phyloP scores from a whole-genome alignment of 1,140 invertebrate genomes.

The Drusus annulatus region DNA sequence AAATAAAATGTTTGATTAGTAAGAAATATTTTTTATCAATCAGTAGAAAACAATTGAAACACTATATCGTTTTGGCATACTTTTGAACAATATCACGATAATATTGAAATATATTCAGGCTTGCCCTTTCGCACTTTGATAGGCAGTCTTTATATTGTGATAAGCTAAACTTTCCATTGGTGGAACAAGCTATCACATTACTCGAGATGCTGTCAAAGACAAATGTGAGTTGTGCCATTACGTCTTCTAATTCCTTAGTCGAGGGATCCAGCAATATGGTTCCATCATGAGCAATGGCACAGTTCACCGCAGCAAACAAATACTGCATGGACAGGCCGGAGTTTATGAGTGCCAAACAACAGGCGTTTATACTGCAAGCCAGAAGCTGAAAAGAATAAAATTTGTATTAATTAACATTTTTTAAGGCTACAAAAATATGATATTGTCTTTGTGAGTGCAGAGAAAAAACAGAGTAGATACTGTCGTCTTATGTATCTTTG shows the following conservation, averaged over 20 bases:
- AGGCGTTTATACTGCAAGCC: constrained; percentile 86
- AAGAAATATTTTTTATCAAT: not conserved
- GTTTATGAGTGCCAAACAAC: constrained; percentile 85
- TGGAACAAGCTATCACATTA: constrained; percentile 76
- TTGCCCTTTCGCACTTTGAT: constrained; percentile 76
- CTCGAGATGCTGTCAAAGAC: constrained; percentile 81
- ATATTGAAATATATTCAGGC: constrained; percentile 79
- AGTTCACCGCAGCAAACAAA: constrained; percentile 83
- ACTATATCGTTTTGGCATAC: constrained; percentile 64
- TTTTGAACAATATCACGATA: constrained; percentile 77
- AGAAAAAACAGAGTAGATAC: too few relatives aligned
- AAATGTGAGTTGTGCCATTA: constrained; percentile 76
- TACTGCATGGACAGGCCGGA: constrained; percentile 85
- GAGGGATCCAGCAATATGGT: constrained; percentile 80
- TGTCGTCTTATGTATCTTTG: too few relatives aligned
- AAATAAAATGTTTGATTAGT: not conserved
- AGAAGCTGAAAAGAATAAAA: constrained; percentile 74
- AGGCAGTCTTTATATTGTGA: constrained; percentile 77
- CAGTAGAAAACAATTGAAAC: not conserved
- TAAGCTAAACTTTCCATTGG: constrained; percentile 78
- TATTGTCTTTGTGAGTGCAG: too few relatives aligned
- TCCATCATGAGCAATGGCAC: constrained; percentile 77
- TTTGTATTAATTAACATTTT: too few relatives aligned
- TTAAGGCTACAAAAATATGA: too few relatives aligned
- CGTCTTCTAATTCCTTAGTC: constrained; percentile 61